These are phyloP conservation scores for Laterallus jamaicensis DNA, from an alignment of 2,113 vertebrate species.

Conservation along the genomic window DNA sequence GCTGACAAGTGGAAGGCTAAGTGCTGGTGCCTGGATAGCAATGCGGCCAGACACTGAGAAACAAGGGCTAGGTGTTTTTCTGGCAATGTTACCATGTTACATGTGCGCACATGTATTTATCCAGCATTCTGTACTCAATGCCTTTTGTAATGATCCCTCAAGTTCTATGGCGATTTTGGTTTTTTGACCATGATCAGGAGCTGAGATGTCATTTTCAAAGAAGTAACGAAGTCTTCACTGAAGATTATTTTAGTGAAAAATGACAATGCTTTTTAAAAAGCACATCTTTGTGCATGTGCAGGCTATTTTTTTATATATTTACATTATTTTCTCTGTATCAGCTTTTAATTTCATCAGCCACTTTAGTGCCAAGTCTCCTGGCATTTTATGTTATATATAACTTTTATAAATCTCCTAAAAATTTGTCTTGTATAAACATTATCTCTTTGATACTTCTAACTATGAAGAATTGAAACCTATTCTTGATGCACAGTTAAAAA, in stretches of 20 bases:
- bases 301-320: accelerated
- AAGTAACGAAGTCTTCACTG: background rate
- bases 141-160: background rate
- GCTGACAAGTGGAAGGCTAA: background rate
- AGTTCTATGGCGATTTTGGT: background rate
- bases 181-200: background rate
- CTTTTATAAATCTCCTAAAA: background rate
- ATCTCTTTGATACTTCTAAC: background rate
- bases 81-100: background rate
- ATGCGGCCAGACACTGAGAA: background rate
- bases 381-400: background rate
- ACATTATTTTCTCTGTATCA: background rate
- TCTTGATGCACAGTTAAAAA: background rate
- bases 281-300: background rate
- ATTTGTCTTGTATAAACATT: background rate
- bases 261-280: background rate
- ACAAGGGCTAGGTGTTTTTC: background rate
- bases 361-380: background rate
- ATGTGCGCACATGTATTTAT: background rate
- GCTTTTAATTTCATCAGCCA: background rate
- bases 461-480: background rate
- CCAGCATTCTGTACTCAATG: background rate
- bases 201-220: background rate
- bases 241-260: background rate
- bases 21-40: background rate